A percentile compares a stretch with the other conserved stretches of the same genome.
Evolutionary conservation across 1,140 invertebrate species (phyloP).

Genomic region (Cecropterus lyciades): DNA sequence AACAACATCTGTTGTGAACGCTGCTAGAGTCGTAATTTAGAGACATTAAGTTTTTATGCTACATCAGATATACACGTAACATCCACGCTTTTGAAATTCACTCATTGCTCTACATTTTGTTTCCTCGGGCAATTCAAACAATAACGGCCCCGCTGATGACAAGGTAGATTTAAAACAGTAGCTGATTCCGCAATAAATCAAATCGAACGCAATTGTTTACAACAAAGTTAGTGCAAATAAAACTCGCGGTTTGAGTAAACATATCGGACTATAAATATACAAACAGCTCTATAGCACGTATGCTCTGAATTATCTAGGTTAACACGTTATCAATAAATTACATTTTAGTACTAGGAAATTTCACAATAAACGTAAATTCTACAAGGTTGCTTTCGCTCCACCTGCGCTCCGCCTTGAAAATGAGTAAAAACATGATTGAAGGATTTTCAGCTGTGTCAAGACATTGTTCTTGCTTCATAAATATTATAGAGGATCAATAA

Average conservation of each 20-base stretch:
- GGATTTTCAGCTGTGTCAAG: slow-evolving; percentile 63
- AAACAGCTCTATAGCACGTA: background rate
- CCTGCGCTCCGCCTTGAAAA: background rate
- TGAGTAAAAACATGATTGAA: background rate
- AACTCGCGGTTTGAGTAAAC: slow-evolving; percentile 6
- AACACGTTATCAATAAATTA: slow-evolving; percentile 2
- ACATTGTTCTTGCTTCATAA: slow-evolving; percentile 18
- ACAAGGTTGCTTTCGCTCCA: slow-evolving; percentile 6
- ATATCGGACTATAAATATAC: slow-evolving; percentile 4
- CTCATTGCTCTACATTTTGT: slow-evolving; percentile 25
- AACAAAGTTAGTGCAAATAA: slow-evolving; percentile 23
- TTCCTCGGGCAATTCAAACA: slow-evolving; percentile 21
- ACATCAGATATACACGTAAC: slow-evolving; percentile 25
- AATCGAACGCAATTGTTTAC: slow-evolving; percentile 2
- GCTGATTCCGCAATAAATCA: slow-evolving; percentile 8
- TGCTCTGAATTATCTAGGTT: slow-evolving; percentile 5
- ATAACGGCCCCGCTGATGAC: slow-evolving; percentile 12
- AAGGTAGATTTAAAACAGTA: slow-evolving; percentile 20
- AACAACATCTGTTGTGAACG: slow-evolving; percentile 14
- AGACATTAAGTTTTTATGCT: slow-evolving; percentile 28
- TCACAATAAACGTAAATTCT: background rate
- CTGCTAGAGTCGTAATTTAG: slow-evolving; percentile 18
- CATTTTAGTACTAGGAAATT: slow-evolving; percentile 1
- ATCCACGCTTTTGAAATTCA: slow-evolving; percentile 27
- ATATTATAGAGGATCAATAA: background rate